phyloP scores from a whole-genome alignment of 2,888 invertebrate genomes.

The Kryphioiulus occultus region DNA sequence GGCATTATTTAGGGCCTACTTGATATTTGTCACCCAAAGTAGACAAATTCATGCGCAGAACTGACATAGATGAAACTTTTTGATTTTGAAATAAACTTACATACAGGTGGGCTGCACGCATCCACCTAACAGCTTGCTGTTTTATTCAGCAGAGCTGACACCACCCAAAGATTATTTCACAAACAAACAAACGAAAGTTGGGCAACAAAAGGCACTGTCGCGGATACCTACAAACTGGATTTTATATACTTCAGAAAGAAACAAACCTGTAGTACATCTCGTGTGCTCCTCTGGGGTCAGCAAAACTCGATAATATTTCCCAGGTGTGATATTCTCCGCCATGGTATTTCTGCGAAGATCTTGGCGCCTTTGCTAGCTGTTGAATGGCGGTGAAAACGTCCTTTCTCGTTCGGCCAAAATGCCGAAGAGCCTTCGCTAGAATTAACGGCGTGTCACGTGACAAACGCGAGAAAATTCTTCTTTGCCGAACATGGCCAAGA shows the following conservation, averaged over 20 bases:
- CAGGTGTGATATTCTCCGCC: background rate
- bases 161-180: too few species aligned
- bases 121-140: too few species aligned
- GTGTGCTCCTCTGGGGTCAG: background rate
- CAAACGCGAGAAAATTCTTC: background rate
- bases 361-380: background rate
- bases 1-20: too few species aligned
- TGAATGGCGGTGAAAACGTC: background rate
- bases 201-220: too few species aligned
- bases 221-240: too few species aligned
- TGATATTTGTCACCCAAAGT: too few species aligned
- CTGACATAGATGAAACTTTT: too few species aligned
- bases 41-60: too few species aligned
- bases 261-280: background rate
- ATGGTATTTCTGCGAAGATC: constrained; percentile 35
- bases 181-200: too few species aligned
- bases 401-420: background rate
- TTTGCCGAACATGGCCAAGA: background rate
- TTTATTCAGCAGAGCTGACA: too few species aligned
- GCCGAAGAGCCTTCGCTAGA: background rate
- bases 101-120: too few species aligned
- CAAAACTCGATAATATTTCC: constrained; percentile 3
- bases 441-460: background rate
- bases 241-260: background rate
- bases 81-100: too few species aligned